Evolutionary conservation across 2,113 vertebrate genomes (phyloP).

Genomic region (Paradisaea rubra): DNA sequence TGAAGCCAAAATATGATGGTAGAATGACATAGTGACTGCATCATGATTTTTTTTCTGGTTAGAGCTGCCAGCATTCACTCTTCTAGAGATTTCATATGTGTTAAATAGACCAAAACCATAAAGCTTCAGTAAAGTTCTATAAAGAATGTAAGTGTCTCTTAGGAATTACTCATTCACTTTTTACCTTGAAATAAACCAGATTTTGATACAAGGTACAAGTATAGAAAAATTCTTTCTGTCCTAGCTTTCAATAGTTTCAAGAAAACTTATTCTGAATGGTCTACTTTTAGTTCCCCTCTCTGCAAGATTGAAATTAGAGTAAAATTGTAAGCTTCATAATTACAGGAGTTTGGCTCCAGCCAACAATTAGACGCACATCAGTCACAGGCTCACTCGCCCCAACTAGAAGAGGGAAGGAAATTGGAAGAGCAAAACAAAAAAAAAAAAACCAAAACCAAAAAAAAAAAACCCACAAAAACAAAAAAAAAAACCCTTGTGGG

Average conservation of each 20-base stretch:
- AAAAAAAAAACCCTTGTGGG: background rate
- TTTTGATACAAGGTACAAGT: background rate
- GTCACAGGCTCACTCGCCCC: background rate
- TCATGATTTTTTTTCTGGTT: background rate
- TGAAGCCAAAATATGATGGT: background rate
- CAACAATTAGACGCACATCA: background rate
- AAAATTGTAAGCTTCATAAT: background rate
- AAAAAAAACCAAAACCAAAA: background rate
- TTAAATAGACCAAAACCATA: background rate
- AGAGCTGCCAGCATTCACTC: background rate
- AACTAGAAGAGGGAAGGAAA: background rate
- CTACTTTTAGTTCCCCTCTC: background rate
- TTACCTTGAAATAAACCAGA: background rate
- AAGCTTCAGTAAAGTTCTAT: background rate
- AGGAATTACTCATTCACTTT: background rate
- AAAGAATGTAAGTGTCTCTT: background rate
- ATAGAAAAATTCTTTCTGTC: background rate
- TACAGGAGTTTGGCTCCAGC: background rate
- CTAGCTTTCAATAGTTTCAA: background rate
- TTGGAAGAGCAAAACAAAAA: background rate
- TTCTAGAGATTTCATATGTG: background rate
- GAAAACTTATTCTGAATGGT: background rate
- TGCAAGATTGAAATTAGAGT: background rate
- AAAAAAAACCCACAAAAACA: too few species aligned
- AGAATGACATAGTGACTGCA: slow-evolving; percentile 31